Percentiles rank a stretch among this genome's conserved stretches.
phyloP scores from a whole-genome alignment of 1,140 invertebrate genomes.

The Ceratina australensis region DNA sequence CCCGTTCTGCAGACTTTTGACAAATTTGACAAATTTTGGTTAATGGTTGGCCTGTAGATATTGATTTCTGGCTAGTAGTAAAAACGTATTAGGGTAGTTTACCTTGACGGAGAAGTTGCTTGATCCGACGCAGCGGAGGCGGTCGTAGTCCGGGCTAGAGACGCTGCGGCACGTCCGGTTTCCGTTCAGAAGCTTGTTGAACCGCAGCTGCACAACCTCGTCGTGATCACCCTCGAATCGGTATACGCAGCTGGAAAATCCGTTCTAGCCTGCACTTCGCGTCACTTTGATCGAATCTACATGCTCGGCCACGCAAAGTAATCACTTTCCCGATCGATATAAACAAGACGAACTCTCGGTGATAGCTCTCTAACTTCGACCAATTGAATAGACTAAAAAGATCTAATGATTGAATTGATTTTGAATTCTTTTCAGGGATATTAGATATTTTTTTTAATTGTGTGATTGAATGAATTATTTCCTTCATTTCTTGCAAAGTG shows the following conservation, averaged over 20 bases:
- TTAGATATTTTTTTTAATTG: no score
- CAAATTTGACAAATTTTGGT: no score
- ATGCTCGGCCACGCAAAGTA: conserved; percentile 56
- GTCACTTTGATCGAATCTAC: conserved; percentile 57
- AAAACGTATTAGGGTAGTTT: conserved; percentile 1
- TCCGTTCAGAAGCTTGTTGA: conserved; percentile 84
- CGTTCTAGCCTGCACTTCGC: conserved; percentile 59
- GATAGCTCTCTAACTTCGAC: no score
- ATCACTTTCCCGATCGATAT: conserved; percentile 47
- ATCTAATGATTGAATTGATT: no score
- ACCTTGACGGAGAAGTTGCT: conserved; percentile 76
- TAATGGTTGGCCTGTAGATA: no score
- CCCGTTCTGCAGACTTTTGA: no score
- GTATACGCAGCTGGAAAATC: conserved; percentile 87
- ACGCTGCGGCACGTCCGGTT: conserved; percentile 84
- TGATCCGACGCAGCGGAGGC: conserved; percentile 83
- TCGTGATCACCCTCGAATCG: conserved; percentile 90
- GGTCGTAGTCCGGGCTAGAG: conserved; percentile 84
- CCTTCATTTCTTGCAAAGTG: no score
- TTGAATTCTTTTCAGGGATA: no score
- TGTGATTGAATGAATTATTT: no score
- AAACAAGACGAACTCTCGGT: not conserved
- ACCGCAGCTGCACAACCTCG: conserved; percentile 86
- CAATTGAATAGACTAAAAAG: no score
- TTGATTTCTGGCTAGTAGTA: no score